phyloP scores from a whole-genome alignment of 2,888 invertebrate species.

The Entomobrya proxima region DNA sequence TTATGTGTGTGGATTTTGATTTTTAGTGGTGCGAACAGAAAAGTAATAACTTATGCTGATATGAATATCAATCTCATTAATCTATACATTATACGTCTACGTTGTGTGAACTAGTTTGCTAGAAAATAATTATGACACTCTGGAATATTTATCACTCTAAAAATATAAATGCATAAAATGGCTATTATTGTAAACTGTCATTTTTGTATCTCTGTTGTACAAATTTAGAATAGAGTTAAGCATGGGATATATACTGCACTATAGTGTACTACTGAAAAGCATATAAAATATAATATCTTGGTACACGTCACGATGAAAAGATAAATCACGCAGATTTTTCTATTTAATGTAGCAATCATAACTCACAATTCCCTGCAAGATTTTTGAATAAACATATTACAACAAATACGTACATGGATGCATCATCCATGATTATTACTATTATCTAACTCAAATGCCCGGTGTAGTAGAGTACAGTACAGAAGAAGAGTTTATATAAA shows the following conservation, averaged over 20 bases:
- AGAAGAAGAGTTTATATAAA: slow-evolving; percentile 58
- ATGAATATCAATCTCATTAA: slow-evolving; percentile 56
- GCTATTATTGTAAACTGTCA: slow-evolving; percentile 1
- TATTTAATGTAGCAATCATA: slow-evolving; percentile 19
- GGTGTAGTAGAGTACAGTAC: slow-evolving; percentile 64
- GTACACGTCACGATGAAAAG: neutral
- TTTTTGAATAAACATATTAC: slow-evolving; percentile 1
- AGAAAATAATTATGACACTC: neutral
- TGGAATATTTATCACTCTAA: slow-evolving; percentile 19
- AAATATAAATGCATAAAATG: neutral
- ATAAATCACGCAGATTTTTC: slow-evolving; percentile 4
- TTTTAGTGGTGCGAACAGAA: slow-evolving; percentile 51
- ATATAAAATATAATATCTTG: neutral
- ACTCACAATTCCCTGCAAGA: neutral
- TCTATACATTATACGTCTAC: slow-evolving; percentile 2
- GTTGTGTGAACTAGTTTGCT: neutral
- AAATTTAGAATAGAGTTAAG: neutral
- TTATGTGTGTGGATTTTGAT: slow-evolving; percentile 28
- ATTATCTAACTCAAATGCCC: slow-evolving; percentile 51
- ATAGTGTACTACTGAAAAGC: neutral
- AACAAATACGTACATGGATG: neutral
- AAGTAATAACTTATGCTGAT: slow-evolving; percentile 39
- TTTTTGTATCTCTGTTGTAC: slow-evolving; percentile 39
- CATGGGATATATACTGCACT: neutral
- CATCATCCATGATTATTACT: neutral